A percentile compares a stretch with the other conserved stretches of the same genome.
Conservation (phyloP, 2,797 vertebrate genomes). For the Gymnoscopelus microlampas region DNA sequence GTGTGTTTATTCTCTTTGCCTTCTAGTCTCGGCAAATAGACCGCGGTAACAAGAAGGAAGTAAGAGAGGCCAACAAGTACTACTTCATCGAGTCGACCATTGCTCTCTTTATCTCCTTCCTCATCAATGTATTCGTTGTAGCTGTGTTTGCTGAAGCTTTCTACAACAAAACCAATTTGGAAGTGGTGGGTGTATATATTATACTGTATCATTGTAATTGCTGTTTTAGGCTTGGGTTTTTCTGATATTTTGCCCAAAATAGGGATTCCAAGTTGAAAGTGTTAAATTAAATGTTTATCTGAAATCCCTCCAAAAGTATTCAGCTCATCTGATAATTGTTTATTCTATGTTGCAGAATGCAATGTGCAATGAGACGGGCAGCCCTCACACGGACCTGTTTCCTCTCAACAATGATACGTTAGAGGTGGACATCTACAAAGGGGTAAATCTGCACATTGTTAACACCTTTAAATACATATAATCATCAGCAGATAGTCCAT, state of each 20-base stretch:
- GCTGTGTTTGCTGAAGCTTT: conserved; percentile 94
- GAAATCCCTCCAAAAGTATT: no score
- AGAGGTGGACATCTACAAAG: conserved; percentile 95
- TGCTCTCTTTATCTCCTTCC: conserved; percentile 94
- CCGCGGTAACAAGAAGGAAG: conserved; percentile 85
- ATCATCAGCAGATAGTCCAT: no score
- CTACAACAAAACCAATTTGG: conserved; percentile 83
- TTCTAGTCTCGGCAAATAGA: conserved; percentile 90
- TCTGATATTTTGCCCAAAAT: no score
- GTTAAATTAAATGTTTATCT: no score
- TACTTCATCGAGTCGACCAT: conserved; percentile 93
- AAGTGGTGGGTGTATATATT: conserved; percentile 85
- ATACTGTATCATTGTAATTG: no score
- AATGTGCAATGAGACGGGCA: conserved; percentile 78
- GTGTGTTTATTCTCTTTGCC: conserved; percentile 8
- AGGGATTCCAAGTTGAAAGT: no score
- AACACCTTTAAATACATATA: not conserved
- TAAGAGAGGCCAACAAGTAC: conserved; percentile 95
- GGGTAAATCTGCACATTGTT: conserved; percentile 77
- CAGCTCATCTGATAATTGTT: not conserved
- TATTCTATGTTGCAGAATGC: conserved; percentile 69
- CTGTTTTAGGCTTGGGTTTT: no score
- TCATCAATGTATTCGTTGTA: conserved; percentile 97
- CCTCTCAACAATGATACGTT: conserved; percentile 84
- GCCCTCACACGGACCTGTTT: conserved; percentile 81